phyloP scores from a whole-genome alignment of 2,888 invertebrate species.

The Drosophila neonasuta region DNA sequence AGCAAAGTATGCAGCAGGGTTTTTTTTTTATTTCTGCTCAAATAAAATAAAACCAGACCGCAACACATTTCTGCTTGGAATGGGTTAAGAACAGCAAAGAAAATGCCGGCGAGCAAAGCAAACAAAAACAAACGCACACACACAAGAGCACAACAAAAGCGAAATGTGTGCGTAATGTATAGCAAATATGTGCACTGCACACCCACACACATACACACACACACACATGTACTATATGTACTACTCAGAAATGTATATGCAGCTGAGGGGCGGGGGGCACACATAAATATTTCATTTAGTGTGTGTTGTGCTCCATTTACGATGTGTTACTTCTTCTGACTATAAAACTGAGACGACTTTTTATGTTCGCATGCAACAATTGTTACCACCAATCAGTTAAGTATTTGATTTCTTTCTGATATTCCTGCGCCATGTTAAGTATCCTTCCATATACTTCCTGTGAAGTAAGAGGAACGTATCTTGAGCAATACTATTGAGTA shows the following conservation, averaged over 20 bases:
- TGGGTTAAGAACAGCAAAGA: slow-evolving; percentile 49
- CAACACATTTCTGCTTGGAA: slow-evolving; percentile 39
- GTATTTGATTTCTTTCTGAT: slow-evolving; percentile 23
- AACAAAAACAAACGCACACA: slow-evolving; percentile 43
- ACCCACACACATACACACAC: slow-evolving; percentile 29
- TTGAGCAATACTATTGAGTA: neutral
- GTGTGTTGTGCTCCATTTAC: slow-evolving; percentile 70
- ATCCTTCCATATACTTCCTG: neutral
- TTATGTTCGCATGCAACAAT: slow-evolving; percentile 38
- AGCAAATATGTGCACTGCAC: slow-evolving; percentile 65
- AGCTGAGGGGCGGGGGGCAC: slow-evolving; percentile 16
- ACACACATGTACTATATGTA: slow-evolving; percentile 1
- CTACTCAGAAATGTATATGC: slow-evolving; percentile 22
- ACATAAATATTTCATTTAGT: slow-evolving; percentile 75
- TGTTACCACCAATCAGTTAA: slow-evolving; percentile 22
- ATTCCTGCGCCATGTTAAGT: neutral
- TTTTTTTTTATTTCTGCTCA: slow-evolving; percentile 10
- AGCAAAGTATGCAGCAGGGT: slow-evolving; percentile 56
- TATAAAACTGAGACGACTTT: slow-evolving; percentile 38
- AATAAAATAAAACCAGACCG: slow-evolving; percentile 45
- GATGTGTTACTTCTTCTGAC: slow-evolving; percentile 62
- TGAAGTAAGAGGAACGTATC: neutral
- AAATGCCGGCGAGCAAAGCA: slow-evolving; percentile 36
- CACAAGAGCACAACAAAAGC: slow-evolving; percentile 49
- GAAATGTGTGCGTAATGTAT: slow-evolving; percentile 75